Conservation (phyloP, 2,113 vertebrate species). For the Pangasianodon gigas region DNA sequence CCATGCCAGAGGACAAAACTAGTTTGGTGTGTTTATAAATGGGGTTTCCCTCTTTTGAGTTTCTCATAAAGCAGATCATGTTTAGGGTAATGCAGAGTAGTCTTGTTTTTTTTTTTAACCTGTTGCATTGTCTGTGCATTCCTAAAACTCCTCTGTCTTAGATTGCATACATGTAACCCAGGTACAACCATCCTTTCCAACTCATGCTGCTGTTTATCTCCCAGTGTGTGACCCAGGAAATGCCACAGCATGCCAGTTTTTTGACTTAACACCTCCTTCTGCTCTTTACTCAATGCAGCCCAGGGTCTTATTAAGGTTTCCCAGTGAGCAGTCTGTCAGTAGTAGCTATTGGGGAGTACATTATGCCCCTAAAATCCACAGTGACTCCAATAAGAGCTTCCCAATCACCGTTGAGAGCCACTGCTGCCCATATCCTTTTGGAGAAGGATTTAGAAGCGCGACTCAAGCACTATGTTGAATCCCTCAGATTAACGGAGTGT, state of each 20-base stretch:
- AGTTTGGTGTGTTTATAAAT: conserved; percentile 30
- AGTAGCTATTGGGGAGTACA: conserved; percentile 47
- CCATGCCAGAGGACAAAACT: conserved; percentile 2
- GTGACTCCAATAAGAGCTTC: conserved; percentile 48
- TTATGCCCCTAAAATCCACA: conserved; percentile 49
- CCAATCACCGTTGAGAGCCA: conserved; percentile 43
- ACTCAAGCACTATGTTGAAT: conserved; percentile 32
- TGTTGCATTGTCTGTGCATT: conserved; percentile 15
- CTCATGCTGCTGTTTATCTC: conserved; percentile 21
- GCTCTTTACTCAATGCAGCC: conserved; percentile 26
- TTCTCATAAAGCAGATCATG: background rate
- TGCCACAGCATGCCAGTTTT: conserved; percentile 44
- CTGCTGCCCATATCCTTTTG: conserved; percentile 43
- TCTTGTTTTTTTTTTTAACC: background rate
- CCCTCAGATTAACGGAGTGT: conserved; percentile 53
- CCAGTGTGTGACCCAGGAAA: conserved; percentile 46
- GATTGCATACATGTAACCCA: background rate
- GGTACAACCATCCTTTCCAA: conserved; percentile 1
- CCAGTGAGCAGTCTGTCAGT: conserved; percentile 48
- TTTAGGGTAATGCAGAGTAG: background rate
- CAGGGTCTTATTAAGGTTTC: conserved; percentile 31
- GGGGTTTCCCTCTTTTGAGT: background rate
- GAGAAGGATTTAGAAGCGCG: conserved; percentile 43
- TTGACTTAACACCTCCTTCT: conserved; percentile 38
- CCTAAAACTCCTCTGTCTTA: background rate